A percentile compares a stretch with the other conserved stretches of the same genome.
Conservation (phyloP, 2,888 invertebrate species). For the Lobophora halterata region DNA sequence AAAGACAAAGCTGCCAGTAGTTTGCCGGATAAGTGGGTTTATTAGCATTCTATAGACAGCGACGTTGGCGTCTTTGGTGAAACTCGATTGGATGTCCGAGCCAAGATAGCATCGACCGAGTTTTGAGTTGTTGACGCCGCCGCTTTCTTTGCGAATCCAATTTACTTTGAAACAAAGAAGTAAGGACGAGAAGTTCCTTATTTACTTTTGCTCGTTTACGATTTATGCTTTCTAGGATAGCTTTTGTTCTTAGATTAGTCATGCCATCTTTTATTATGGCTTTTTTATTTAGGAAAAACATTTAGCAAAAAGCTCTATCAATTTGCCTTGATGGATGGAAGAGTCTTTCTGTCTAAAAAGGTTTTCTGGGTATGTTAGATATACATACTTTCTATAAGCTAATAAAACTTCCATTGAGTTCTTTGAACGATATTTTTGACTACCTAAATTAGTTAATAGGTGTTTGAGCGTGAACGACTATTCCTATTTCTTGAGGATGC, state of each 20-base stretch:
- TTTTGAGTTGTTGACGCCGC: constrained; percentile 42
- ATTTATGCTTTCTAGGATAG: constrained; percentile 20
- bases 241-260: constrained; percentile 7
- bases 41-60: constrained; percentile 55
- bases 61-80: constrained; percentile 41
- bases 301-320: not conserved
- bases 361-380: no score
- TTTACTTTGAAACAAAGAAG: constrained; percentile 35
- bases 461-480: no score
- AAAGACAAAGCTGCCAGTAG: constrained; percentile 60
- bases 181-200: constrained; percentile 29
- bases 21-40: constrained; percentile 63
- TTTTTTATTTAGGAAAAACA: constrained; percentile 1
- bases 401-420: no score
- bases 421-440: no score
- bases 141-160: constrained; percentile 35
- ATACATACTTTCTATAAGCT: no score
- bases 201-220: constrained; percentile 24
- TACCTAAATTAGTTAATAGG: no score
- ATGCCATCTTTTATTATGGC: no score
- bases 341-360: no score
- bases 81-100: constrained; percentile 63
- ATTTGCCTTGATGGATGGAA: no score
- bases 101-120: constrained; percentile 51
- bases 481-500: no score